Percentiles rank a stretch among this genome's conserved stretches.
Evolutionary conservation across 2,113 vertebrate species (phyloP).

Genomic region (Microtus oregoni): DNA sequence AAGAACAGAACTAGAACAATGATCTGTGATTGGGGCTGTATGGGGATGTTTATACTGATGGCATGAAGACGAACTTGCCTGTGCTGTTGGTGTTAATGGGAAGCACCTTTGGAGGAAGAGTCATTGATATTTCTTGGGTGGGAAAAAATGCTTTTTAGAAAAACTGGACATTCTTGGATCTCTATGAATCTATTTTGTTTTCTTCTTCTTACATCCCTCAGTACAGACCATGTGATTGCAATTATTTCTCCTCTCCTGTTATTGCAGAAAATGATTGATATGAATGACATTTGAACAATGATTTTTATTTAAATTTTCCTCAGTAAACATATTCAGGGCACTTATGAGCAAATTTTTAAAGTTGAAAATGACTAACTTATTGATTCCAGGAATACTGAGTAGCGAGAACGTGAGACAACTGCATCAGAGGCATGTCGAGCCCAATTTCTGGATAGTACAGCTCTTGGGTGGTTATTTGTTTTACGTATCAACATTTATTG

Average conservation of each 20-base stretch:
- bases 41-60: neutral
- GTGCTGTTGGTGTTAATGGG: neutral
- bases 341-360: constrained; percentile 66
- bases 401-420: neutral
- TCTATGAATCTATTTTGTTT: constrained; percentile 47
- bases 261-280: constrained; percentile 74
- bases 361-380: constrained; percentile 47
- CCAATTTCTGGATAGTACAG: neutral
- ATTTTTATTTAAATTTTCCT: constrained; percentile 68
- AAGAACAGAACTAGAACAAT: neutral
- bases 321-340: constrained; percentile 73
- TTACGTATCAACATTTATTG: neutral
- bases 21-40: neutral
- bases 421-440: neutral
- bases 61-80: neutral
- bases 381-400: constrained; percentile 12
- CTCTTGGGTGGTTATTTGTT: neutral
- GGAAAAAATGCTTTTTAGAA: constrained; percentile 43
- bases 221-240: constrained; percentile 40
- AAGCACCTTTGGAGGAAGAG: neutral
- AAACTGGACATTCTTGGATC: neutral
- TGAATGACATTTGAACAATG: constrained; percentile 76
- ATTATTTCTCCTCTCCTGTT: constrained; percentile 72
- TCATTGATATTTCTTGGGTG: constrained; percentile 19
- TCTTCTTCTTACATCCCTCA: constrained; percentile 48